Conservation (phyloP, 2,888 invertebrate species). For the Oegoconia quadripuncta region DNA sequence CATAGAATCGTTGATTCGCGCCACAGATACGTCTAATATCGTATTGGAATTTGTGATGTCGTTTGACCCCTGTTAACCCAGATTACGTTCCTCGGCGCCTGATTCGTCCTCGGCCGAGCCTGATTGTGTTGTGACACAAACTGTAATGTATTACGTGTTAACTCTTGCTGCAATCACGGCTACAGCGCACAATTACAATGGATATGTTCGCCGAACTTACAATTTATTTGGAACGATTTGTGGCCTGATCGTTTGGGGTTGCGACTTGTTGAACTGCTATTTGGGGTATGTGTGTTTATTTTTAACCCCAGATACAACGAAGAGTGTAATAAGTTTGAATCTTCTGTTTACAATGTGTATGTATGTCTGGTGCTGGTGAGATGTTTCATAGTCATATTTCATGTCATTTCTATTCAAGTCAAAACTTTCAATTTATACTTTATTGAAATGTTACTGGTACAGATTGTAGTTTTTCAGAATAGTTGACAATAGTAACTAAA, state of each 20-base stretch:
- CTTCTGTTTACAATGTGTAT: no score
- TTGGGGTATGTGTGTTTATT: background rate
- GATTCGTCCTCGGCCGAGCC: conserved; percentile 75
- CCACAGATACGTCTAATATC: conserved; percentile 80
- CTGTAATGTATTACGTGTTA: conserved; percentile 80
- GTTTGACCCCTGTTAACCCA: conserved; percentile 88
- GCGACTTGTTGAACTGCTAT: background rate
- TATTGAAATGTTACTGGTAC: no score
- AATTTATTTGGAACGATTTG: conserved; percentile 54
- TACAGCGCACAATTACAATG: conserved; percentile 70
- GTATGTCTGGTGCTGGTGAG: no score
- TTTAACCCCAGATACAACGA: background rate
- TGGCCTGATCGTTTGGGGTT: conserved; percentile 6
- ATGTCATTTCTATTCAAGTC: no score
- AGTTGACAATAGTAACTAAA: no score
- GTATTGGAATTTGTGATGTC: conserved; percentile 84
- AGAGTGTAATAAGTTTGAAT: no score
- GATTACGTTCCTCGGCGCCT: conserved; percentile 82
- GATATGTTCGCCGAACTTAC: conserved; percentile 67
- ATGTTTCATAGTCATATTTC: no score
- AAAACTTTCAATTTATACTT: no score
- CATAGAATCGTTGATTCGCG: conserved; percentile 72
- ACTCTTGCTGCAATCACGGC: conserved; percentile 78
- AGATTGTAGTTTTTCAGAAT: no score
- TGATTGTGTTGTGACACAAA: conserved; percentile 80